phyloP scores from a whole-genome alignment of 1,140 invertebrate genomes.

The Penaeus japonicus region DNA sequence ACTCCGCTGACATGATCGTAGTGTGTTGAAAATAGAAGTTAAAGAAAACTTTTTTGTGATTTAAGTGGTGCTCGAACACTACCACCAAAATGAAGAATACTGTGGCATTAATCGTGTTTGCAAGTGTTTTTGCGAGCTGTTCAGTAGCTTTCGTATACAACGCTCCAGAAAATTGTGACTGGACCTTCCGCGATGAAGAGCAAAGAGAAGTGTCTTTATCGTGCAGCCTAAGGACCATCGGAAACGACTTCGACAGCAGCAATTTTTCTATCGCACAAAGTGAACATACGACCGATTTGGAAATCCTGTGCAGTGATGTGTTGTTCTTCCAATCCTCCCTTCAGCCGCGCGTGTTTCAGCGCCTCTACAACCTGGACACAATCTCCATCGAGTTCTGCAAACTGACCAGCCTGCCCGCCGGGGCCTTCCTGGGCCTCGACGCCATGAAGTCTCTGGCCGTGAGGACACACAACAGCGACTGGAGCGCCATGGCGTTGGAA shows the following conservation, averaged over 20 bases:
- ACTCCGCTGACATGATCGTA: constrained; percentile 44
- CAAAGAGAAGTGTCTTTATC: constrained; percentile 55
- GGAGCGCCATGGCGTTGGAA: constrained; percentile 78
- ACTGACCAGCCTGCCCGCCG: constrained; percentile 79
- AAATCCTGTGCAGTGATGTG: constrained; percentile 79
- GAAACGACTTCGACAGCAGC: constrained; percentile 60
- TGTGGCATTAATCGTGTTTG: constrained; percentile 38
- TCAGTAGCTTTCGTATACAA: constrained; percentile 38
- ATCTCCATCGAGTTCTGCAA: constrained; percentile 81
- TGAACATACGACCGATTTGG: constrained; percentile 75
- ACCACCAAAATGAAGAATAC: constrained; percentile 40
- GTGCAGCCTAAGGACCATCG: constrained; percentile 61
- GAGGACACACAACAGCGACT: constrained; percentile 81
- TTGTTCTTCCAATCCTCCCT: constrained; percentile 82
- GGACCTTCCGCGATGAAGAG: constrained; percentile 45
- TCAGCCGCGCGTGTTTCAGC: constrained; percentile 73
- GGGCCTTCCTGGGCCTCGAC: constrained; percentile 79
- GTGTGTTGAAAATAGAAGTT: constrained; percentile 1
- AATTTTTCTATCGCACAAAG: constrained; percentile 65
- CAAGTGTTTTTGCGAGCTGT: constrained; percentile 43
- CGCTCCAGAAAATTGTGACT: constrained; percentile 58
- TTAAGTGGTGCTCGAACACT: background rate
- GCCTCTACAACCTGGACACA: constrained; percentile 76
- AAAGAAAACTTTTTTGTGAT: background rate
- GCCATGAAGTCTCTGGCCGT: constrained; percentile 75